Evolutionary conservation across 2,888 invertebrate genomes (phyloP).

Genomic region (Macrophya alboannulata): DNA sequence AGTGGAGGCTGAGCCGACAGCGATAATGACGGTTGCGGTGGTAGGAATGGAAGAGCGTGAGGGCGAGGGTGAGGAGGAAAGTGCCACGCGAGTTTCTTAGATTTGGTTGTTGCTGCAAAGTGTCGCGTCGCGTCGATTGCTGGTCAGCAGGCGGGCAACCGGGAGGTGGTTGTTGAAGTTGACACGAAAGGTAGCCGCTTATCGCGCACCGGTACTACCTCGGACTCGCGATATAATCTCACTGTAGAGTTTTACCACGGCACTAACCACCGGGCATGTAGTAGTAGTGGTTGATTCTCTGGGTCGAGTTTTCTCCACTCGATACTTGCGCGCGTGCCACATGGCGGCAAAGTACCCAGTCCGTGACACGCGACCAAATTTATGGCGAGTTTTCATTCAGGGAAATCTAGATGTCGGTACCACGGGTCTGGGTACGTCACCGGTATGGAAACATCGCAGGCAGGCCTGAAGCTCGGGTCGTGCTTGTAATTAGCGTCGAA

Average conservation of each 20-base stretch:
- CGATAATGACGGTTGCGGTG: conserved; percentile 13
- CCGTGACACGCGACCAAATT: conserved; percentile 47
- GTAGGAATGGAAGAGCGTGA: neutral
- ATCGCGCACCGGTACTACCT: conserved; percentile 26
- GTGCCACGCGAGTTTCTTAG: conserved; percentile 21
- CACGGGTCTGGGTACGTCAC: conserved; percentile 26
- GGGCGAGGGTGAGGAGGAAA: neutral
- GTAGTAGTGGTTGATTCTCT: neutral
- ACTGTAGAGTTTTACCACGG: conserved; percentile 37
- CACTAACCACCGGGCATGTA: neutral
- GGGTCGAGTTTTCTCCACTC: conserved; percentile 39
- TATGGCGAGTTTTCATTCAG: conserved; percentile 47
- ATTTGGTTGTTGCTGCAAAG: conserved; percentile 47
- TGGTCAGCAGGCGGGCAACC: neutral
- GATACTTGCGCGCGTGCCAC: conserved; percentile 50
- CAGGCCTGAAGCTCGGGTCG: neutral
- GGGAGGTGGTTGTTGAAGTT: neutral
- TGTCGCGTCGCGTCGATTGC: conserved; percentile 36
- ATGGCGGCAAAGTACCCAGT: conserved; percentile 49
- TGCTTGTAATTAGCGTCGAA: conserved; percentile 38
- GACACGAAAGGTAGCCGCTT: conserved; percentile 49
- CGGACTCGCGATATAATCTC: conserved; percentile 42
- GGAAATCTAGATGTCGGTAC: conserved; percentile 40
- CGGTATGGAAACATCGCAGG: neutral
- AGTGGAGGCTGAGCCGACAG: conserved; percentile 23